phyloP scores from a whole-genome alignment of 2,113 vertebrate species.

The Scomber colias region DNA sequence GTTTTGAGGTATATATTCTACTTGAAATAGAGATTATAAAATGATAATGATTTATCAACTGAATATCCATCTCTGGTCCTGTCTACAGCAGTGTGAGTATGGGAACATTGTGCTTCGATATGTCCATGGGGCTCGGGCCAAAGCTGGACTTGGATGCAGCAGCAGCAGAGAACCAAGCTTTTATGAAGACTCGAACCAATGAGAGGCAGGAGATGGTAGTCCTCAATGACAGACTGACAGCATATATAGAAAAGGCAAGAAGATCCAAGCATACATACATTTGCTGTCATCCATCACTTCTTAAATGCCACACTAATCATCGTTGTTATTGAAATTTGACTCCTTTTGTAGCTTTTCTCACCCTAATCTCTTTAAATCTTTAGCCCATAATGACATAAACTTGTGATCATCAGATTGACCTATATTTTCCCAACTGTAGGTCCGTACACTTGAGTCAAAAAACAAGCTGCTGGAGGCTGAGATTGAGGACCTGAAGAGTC shows the following conservation, averaged over 20 bases:
- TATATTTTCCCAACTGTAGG: constrained; percentile 65
- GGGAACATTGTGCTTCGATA: constrained; percentile 68
- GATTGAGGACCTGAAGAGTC: constrained; percentile 73
- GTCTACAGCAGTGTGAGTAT: constrained; percentile 71
- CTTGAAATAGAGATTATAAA: not conserved
- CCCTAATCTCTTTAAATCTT: too few species aligned
- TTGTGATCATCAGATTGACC: not conserved
- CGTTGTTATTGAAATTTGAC: not conserved
- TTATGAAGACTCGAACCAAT: constrained; percentile 74
- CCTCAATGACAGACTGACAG: constrained; percentile 85
- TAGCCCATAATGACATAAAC: too few species aligned
- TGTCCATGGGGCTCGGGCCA: constrained; percentile 62
- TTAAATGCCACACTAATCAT: not conserved
- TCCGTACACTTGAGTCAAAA: constrained; percentile 78
- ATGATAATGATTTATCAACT: not conserved
- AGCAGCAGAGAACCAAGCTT: constrained; percentile 81
- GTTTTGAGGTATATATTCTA: not conserved
- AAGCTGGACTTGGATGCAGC: constrained; percentile 79
- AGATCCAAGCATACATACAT: not conserved
- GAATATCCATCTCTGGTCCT: not conserved
- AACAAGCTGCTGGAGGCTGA: constrained; percentile 78
- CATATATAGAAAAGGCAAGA: constrained; percentile 82
- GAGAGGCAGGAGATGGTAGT: constrained; percentile 82
- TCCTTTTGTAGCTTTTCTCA: not conserved
- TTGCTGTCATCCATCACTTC: not conserved